Percentiles rank a stretch among this genome's conserved stretches.
phyloP scores from a whole-genome alignment of 2,888 invertebrate genomes.

The Achlya flavicornis region DNA sequence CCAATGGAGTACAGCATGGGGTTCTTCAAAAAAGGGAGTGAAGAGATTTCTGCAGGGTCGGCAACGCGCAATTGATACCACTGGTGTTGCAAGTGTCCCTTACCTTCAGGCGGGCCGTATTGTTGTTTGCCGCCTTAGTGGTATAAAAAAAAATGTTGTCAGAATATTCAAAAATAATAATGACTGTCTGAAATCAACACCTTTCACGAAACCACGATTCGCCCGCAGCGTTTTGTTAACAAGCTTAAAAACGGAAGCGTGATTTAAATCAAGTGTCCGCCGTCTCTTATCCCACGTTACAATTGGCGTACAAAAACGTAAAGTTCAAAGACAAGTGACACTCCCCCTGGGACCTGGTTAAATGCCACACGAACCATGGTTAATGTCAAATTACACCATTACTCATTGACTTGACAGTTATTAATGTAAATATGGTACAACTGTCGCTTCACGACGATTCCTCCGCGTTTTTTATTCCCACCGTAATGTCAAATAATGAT shows the following conservation, averaged over 20 bases:
- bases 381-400: constrained; percentile 13
- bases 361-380: constrained; percentile 33
- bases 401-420: constrained; percentile 11
- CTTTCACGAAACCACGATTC: not conserved
- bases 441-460: constrained; percentile 1
- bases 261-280: constrained; percentile 1
- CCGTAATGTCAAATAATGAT: constrained; percentile 9
- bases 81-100: too few relatives aligned
- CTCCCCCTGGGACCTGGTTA: constrained; percentile 26
- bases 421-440: constrained; percentile 17
- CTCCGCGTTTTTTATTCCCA: not conserved
- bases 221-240: not conserved
- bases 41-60: too few relatives aligned
- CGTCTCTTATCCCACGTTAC: constrained; percentile 23
- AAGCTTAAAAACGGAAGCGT: constrained; percentile 1
- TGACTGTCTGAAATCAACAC: not conserved
- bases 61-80: too few relatives aligned
- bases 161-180: not conserved
- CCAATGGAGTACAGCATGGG: too few relatives aligned
- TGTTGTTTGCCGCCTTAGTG: too few relatives aligned
- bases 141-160: too few relatives aligned
- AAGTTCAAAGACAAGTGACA: constrained; percentile 52
- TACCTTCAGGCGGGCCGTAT: too few relatives aligned
- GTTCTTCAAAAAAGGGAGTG: too few relatives aligned
- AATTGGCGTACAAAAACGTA: constrained; percentile 42